Evolutionary conservation across 2,888 invertebrate species (phyloP), one percentile per base, ranked within the genome.

Genomic region (Leucoma salicis): DNA sequence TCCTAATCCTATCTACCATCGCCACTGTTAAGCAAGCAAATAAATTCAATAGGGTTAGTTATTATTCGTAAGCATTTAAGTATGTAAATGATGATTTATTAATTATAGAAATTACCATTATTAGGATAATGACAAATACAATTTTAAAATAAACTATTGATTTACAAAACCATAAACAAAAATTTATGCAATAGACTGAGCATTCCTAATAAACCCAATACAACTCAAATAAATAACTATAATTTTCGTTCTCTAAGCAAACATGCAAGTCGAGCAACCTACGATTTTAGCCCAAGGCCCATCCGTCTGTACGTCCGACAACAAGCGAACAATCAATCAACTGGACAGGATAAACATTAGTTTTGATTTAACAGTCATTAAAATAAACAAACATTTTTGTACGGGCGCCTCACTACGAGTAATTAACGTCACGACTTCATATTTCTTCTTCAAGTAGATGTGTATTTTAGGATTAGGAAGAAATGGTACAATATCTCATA

Each of bases 281-380:
- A 57, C 42, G 33, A 53, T 53, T 57, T 59, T 63, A 56, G 70
- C 77, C 74, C 46, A 59, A 69, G 73, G 76, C 70, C 38, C 46
- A 46, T 52, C 62, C 64, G 61, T 55, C 51, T 48, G 42, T 55
- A 63, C 67, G 70, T 68, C 63, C 58, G 56, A 31, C 53, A 65
- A 70, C 63, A 62, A 60, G 64, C 55, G 58, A 66, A 72, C 78
- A 67, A 82, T 81, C 78, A 78, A 82, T 82, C 82, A 82, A 65
- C 47, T 41, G 47, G 78, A 77, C 77, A 69, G 72, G 70, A 74
- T 78, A 79, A 78, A 74, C 78, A 78, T 78, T 71, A 74, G 75
- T 76, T 78, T 71, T 74, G 74, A 80, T 80, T 77, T 76, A 70
- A 69, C 73, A 71, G 70, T 77, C 75, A 78, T 81, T 78, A 75